Evolutionary conservation across 2,797 vertebrate genomes (phyloP), one percentile per base, ranked within the genome.

Genomic region (Australoheros facetus): DNA sequence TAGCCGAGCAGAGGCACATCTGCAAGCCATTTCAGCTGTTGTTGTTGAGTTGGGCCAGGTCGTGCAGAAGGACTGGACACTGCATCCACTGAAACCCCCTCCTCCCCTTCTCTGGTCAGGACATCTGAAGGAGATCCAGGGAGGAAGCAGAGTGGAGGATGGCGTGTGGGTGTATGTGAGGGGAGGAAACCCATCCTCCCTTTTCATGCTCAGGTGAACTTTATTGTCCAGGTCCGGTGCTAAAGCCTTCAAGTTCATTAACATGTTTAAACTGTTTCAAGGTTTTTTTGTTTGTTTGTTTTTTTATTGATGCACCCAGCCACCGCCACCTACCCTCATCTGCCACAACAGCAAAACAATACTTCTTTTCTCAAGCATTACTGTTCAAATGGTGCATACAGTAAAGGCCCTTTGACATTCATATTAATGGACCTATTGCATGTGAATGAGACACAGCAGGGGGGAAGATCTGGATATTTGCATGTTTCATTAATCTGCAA

Each of bases 11-110:
- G 59, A 88, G 88, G 85, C 85, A 94, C 95, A 95, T 95, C 94
- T 95, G 94, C 84, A 92, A 95, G 74, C 88, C 90, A 93, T 95
- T 95, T 90, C 64, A 89, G 84, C 70, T 85, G 92, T 88, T 93
- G 90, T 94, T 94, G 89, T 91, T 91, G 88, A 85, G 88, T 83
- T 57, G 74, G 77, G 55, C 77, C 54, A 66, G 86, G 89, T 83
- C 78, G 78, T 79, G 59, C 64, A 72, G 80, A 81, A 80, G 70
- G 83, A 89, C 87, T 91, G 85, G 91, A 91, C 91, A 73, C 81
- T 89, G 72, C 75, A 84, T 88, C 83, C 70, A 70, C 54, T 45
- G 37, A 56, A 37, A 56, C 16, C 16, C 14, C 16, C 1, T 56
- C 58, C 14, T 19, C 23, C 8, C 21, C 78, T 78, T 66, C 62